Conservation (phyloP, 2,797 vertebrate genomes). For the Vespertilio murinus region DNA sequence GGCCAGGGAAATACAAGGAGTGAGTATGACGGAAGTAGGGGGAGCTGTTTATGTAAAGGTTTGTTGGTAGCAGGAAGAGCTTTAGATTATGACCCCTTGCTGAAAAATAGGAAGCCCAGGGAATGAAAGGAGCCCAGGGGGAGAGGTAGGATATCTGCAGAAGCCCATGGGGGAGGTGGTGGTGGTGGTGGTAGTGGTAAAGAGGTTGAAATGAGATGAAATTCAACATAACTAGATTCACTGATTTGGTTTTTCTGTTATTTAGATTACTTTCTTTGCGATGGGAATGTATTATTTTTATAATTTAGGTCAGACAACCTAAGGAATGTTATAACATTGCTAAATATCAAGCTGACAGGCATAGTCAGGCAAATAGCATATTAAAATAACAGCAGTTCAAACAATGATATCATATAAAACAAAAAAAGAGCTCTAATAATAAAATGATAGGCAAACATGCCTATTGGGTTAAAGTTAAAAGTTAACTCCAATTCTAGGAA, state of each 20-base stretch:
- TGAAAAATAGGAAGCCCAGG: not conserved
- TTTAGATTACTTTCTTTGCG: not conserved
- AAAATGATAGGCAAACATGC: not conserved
- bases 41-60: not conserved
- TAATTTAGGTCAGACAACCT: not conserved
- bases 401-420: not conserved
- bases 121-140: not conserved
- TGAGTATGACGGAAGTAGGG: not conserved
- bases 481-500: not conserved
- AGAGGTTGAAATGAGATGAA: not conserved
- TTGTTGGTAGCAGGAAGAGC: not conserved
- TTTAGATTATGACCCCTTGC: not conserved
- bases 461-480: not conserved
- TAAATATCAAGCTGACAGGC: not conserved
- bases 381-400: not conserved
- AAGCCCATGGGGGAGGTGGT: not conserved
- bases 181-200: accelerated
- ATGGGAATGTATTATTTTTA: not conserved
- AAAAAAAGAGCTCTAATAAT: not conserved
- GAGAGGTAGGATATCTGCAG: too few species aligned
- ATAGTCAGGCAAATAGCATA: not conserved
- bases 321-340: not conserved
- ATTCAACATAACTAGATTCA: not conserved
- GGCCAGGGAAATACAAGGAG: not conserved
- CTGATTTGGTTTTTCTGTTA: not conserved